Evolutionary conservation across 2,888 invertebrate species (phyloP), one percentile per base, ranked within the genome.

Genomic region (Cataglyphis cursor): DNA sequence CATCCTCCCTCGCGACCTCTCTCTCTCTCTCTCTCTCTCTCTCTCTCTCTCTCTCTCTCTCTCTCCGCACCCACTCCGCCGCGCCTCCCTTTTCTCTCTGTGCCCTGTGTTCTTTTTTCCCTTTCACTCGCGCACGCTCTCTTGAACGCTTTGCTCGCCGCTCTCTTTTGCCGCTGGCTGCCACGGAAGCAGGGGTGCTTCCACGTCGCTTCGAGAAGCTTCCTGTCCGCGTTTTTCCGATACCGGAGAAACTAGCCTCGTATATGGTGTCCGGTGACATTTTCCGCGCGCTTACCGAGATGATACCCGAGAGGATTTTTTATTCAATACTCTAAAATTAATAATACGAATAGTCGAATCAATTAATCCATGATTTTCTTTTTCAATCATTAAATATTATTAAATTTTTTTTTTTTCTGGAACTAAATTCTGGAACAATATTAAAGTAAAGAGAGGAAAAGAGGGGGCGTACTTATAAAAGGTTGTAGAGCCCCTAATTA

Each of bases 151-250:
- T 61, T 75, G 72, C 73, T 66, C 81, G 85, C 85, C 74, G 83
- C 85, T 90, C 90, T 87, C 88, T 89, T 89, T 87, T 85, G 89
- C 80, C 75, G 59, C 83, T 44, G 35, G 82, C 74, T 88, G 85
- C 90, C 90, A 86, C 87, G 87, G 88, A 86, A 86, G 87, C 89
- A 91, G 89, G 85, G 90, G 89, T 90, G 90, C 90, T 92, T 92
- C 87, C 89, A 89, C 75, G 83, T 84, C 86, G 83, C 78, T 75
- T 85, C 84, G 88, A 90, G 78, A 84, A 85, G 90, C 90, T 90
- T 89, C 90, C 90, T 87, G 86, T 85, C 89, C 80, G 82, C 72
- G 85, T 68, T 83, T 82, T 89, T 83, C 85, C 85, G 84, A 84
- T 89, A 83, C 83, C 81, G 86, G 80, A 89, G 86, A 80, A 84